A percentile compares a stretch with the other conserved stretches of the same genome.
Conservation (phyloP, 1,140 invertebrate genomes). For the Drosophila nannoptera region DNA sequence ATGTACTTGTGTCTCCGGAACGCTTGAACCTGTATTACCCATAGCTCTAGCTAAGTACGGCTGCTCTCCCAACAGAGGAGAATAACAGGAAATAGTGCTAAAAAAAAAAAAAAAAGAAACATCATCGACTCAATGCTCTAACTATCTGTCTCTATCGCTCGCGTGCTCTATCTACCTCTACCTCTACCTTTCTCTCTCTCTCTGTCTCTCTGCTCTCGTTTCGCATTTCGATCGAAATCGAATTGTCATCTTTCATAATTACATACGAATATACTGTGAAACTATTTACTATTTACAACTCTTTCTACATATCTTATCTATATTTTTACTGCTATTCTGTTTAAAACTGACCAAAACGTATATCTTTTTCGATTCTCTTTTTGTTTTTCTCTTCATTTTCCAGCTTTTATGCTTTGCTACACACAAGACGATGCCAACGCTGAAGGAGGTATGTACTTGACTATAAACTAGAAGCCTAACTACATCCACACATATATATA, state of each 20-base stretch:
- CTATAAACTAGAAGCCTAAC: slow-evolving; percentile 45
- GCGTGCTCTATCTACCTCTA: not conserved
- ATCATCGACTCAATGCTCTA: not conserved
- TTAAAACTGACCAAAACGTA: slow-evolving; percentile 70
- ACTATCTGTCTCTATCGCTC: no score
- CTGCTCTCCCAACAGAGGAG: not conserved
- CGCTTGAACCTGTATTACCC: slow-evolving; percentile 16
- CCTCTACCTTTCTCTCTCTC: not conserved
- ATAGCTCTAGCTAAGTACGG: slow-evolving; percentile 1
- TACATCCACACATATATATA: slow-evolving; percentile 13
- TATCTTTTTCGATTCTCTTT: slow-evolving; percentile 73
- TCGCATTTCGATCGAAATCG: not conserved
- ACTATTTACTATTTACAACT: slow-evolving; percentile 20
- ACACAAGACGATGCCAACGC: slow-evolving; percentile 92
- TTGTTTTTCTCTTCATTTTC: slow-evolving; percentile 75
- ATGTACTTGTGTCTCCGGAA: not conserved
- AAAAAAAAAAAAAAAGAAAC: not conserved
- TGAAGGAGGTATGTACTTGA: slow-evolving; percentile 89
- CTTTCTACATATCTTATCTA: slow-evolving; percentile 22
- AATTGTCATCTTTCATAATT: slow-evolving; percentile 10
- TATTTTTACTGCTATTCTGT: slow-evolving; percentile 60
- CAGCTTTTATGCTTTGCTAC: slow-evolving; percentile 95
- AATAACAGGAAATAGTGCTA: not conserved
- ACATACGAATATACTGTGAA: slow-evolving; percentile 4
- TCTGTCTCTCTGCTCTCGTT: not conserved